These are phyloP conservation scores for Myotis vivesi DNA, from an alignment of 2,797 vertebrate species.

Conservation along the genomic window DNA sequence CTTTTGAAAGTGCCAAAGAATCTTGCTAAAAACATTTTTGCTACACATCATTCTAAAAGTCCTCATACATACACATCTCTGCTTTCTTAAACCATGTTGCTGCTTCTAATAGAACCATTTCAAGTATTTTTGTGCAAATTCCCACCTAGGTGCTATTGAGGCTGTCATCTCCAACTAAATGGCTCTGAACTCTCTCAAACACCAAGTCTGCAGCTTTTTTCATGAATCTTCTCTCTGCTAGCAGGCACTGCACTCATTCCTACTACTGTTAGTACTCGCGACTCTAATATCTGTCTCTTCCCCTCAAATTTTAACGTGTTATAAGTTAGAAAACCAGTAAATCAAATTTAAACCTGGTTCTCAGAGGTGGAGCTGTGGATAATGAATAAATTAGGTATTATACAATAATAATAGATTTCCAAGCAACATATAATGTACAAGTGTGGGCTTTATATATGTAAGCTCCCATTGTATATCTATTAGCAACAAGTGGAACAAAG, in stretches of 20 bases:
- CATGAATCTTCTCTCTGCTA: not conserved
- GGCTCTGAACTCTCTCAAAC: not conserved
- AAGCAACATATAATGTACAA: not conserved
- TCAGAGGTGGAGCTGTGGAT: not conserved
- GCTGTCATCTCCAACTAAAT: not conserved
- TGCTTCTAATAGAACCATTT: not conserved
- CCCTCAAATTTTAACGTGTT: not conserved
- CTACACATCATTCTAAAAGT: not conserved
- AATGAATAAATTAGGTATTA: not conserved
- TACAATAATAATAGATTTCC: not conserved
- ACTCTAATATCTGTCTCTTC: not conserved
- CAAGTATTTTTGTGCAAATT: not conserved
- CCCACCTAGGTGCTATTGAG: not conserved
- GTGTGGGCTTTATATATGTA: not conserved
- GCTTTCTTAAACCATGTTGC: not conserved
- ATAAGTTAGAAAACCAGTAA: not conserved
- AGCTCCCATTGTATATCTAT: not conserved
- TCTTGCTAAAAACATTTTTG: constrained; percentile 31
- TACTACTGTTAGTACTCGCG: not conserved
- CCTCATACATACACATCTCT: not conserved
- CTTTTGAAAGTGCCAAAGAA: not conserved
- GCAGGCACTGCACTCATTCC: not conserved
- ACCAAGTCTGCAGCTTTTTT: not conserved
- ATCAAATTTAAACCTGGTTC: constrained; percentile 39
- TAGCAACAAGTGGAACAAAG: not conserved